Percentiles rank a stretch among this genome's conserved stretches.
These are phyloP conservation scores for Ametastegia equiseti DNA, from an alignment of 2,888 invertebrate species.

Conservation along the genomic window DNA sequence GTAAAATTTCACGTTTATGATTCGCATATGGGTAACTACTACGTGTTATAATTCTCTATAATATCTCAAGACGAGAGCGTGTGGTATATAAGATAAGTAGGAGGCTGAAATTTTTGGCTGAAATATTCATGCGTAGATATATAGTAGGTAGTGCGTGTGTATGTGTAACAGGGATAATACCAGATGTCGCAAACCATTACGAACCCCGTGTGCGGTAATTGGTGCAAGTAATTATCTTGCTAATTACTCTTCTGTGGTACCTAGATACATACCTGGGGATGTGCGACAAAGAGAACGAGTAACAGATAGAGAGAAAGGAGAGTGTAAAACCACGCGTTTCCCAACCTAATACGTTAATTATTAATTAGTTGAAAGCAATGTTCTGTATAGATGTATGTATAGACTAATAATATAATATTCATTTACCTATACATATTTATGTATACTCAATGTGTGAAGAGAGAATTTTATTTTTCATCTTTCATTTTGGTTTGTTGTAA, in stretches of 20 bases:
- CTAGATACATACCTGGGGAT: constrained; percentile 23
- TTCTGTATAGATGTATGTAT: too few relatives aligned
- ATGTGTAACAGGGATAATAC: neutral
- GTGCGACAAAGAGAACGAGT: neutral
- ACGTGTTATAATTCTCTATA: neutral
- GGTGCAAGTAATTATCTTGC: constrained; percentile 29
- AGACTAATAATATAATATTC: constrained; percentile 25
- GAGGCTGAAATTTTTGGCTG: neutral
- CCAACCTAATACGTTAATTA: constrained; percentile 32
- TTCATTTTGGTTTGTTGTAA: neutral
- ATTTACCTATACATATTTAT: too few relatives aligned
- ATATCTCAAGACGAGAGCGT: constrained; percentile 12
- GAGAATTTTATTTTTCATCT: too few relatives aligned
- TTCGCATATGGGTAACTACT: neutral
- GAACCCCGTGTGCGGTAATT: constrained; percentile 32
- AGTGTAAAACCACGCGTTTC: constrained; percentile 22
- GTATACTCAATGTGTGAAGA: too few relatives aligned
- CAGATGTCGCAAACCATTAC: constrained; percentile 44
- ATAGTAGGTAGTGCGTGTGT: neutral
- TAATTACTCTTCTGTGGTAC: constrained; percentile 47
- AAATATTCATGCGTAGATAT: neutral
- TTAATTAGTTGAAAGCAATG: constrained; percentile 40
- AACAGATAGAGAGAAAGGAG: neutral
- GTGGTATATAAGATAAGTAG: too few relatives aligned
- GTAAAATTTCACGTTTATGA: constrained; percentile 18